Evolutionary conservation across 2,797 vertebrate species (phyloP).

Genomic region (Pseudotriccus pelzelni): DNA sequence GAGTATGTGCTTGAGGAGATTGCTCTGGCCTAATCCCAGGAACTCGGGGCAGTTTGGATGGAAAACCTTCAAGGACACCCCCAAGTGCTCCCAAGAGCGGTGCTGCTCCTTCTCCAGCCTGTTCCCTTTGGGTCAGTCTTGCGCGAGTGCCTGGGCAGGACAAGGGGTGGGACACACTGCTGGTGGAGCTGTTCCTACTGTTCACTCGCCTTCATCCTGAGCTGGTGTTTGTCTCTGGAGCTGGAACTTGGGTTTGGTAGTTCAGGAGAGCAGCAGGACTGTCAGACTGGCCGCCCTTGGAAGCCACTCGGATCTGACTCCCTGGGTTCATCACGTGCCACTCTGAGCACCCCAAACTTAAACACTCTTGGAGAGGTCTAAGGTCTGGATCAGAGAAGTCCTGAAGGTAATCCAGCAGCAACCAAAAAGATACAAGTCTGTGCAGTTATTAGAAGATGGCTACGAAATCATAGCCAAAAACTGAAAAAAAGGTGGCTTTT

Average conservation of each 20-base stretch:
- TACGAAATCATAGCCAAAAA: not conserved
- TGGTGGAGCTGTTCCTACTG: not conserved
- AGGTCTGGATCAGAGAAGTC: not conserved
- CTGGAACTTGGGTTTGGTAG: not conserved
- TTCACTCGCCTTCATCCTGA: rapidly evolving
- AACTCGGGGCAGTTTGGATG: not conserved
- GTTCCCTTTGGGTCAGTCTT: not conserved
- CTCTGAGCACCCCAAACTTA: not conserved
- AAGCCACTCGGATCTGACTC: not conserved
- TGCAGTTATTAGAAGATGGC: not conserved
- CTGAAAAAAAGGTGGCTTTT: not conserved
- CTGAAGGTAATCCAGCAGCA: slow-evolving; percentile 11
- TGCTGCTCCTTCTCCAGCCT: not conserved
- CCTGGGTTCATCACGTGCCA: not conserved
- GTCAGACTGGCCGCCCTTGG: not conserved
- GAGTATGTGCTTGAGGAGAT: not conserved
- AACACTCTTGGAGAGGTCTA: not conserved
- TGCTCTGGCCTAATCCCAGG: not conserved
- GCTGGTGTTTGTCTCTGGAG: not conserved
- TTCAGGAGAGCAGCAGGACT: not conserved
- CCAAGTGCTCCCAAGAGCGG: not conserved
- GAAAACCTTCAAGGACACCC: not conserved
- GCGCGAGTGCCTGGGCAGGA: not conserved
- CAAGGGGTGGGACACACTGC: not conserved
- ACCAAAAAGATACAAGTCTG: not conserved